Evolutionary conservation across 2,888 invertebrate genomes (phyloP).

Genomic region (Adineta ricciae): DNA sequence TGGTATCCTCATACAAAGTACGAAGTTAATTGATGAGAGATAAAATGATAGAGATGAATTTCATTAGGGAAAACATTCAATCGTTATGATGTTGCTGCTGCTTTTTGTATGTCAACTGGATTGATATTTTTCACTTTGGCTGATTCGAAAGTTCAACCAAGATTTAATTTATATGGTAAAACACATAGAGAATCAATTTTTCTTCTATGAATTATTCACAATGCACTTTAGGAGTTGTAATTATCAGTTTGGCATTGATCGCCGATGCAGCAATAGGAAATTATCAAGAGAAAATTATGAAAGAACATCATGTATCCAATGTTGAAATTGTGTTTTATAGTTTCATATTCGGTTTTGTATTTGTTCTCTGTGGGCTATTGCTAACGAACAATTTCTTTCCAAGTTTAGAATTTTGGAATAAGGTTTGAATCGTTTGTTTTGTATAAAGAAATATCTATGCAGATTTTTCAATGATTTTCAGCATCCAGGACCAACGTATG

Average conservation of each 20-base stretch:
- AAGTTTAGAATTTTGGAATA: slow-evolving; percentile 19
- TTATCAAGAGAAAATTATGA: slow-evolving; percentile 70
- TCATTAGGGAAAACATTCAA: slow-evolving; percentile 62
- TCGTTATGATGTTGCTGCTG: slow-evolving; percentile 70
- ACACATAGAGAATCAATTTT: not conserved
- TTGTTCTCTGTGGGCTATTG: slow-evolving; percentile 31
- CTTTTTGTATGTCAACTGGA: slow-evolving; percentile 74
- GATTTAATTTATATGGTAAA: slow-evolving; percentile 52
- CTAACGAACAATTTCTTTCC: slow-evolving; percentile 23
- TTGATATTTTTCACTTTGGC: slow-evolving; percentile 80
- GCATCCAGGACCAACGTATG: slow-evolving; percentile 63
- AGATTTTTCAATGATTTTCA: slow-evolving; percentile 37
- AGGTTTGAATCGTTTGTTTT: not conserved
- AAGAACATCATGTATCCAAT: slow-evolving; percentile 22
- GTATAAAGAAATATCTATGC: not conserved
- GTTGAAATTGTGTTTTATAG: slow-evolving; percentile 29
- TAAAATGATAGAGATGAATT: too few relatives aligned
- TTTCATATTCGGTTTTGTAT: not conserved
- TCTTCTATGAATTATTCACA: not conserved
- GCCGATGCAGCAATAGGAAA: slow-evolving; percentile 93
- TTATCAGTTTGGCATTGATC: slow-evolving; percentile 66
- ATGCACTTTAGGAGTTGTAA: slow-evolving; percentile 49
- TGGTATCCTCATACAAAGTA: slow-evolving; percentile 74
- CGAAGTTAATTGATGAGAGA: too few relatives aligned
- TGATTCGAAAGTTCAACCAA: slow-evolving; percentile 58